Percentiles rank a stretch among this genome's conserved stretches.
phyloP scores from a whole-genome alignment of 2,888 invertebrate genomes.

The Heteropelma amictum region DNA sequence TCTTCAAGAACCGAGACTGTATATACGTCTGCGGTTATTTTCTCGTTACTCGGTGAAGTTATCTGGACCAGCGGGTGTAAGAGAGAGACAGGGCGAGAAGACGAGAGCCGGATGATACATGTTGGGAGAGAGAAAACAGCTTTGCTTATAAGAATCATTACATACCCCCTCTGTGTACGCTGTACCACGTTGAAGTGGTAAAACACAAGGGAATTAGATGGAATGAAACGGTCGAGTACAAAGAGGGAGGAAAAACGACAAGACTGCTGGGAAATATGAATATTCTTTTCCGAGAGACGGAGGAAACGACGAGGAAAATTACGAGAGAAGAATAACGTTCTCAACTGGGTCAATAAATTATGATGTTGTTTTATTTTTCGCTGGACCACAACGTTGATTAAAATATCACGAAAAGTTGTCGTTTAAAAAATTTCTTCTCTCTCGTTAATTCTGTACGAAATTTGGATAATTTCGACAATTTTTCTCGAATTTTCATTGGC shows the following conservation, averaged over 20 bases:
- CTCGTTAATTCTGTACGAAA: no score
- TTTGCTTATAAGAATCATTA: constrained; percentile 27
- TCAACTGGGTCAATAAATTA: not conserved
- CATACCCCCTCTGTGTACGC: not conserved
- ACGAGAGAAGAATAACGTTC: not conserved
- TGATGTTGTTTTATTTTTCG: not conserved
- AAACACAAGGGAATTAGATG: constrained; percentile 57
- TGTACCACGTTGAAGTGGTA: constrained; percentile 28
- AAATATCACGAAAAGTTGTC: no score
- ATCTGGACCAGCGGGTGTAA: no score
- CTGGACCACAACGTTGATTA: not conserved
- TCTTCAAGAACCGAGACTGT: constrained; percentile 10
- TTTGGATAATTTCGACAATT: no score
- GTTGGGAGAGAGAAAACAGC: no score
- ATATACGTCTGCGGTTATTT: constrained; percentile 13
- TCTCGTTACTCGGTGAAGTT: constrained; percentile 41
- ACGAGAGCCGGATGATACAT: no score
- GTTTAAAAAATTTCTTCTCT: no score
- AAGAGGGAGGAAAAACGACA: constrained; percentile 3
- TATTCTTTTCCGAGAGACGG: not conserved
- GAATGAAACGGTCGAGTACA: constrained; percentile 61
- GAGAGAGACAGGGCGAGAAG: constrained; percentile 12
- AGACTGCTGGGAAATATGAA: not conserved
- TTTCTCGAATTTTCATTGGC: no score
- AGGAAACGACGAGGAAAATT: not conserved